Conservation (phyloP, 1,140 invertebrate genomes). For the Oryctes rhinoceros region DNA sequence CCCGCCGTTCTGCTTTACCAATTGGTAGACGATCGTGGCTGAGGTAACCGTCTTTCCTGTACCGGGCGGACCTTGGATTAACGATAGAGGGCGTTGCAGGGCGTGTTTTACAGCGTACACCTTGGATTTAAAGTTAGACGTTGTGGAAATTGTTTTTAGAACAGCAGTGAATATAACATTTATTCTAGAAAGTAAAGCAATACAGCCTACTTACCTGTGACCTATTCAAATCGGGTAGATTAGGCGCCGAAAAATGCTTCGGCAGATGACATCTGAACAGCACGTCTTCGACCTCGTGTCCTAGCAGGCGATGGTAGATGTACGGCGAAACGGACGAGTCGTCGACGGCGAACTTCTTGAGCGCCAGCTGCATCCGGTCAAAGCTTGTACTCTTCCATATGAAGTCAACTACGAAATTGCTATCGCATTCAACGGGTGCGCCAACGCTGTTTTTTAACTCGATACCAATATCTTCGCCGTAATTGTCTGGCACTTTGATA, state of each 20-base stretch:
- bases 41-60: conserved; percentile 99
- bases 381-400: conserved; percentile 99
- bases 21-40: conserved; percentile 98
- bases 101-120: conserved; percentile 99
- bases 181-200: conserved; percentile 49
- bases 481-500: conserved; percentile 99
- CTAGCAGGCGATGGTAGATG: conserved; percentile 96
- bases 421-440: conserved; percentile 90
- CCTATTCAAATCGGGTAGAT: conserved; percentile 96
- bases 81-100: conserved; percentile 92
- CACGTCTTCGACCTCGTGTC: conserved; percentile 97
- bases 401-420: conserved; percentile 98
- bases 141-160: conserved; percentile 57
- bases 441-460: conserved; percentile 92
- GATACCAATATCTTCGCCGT: conserved; percentile 97
- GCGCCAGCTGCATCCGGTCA: conserved; percentile 96
- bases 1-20: conserved; percentile 93
- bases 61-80: conserved; percentile 95
- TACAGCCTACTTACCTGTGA: conserved; percentile 70
- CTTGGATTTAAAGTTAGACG: neutral
- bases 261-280: conserved; percentile 89
- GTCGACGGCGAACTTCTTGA: conserved; percentile 96
- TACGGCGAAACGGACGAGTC: conserved; percentile 96
- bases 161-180: conserved; percentile 38
- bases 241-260: conserved; percentile 96